These are phyloP conservation scores for Erythrolamprus reginae DNA, from an alignment of 2,113 vertebrate genomes.

Conservation along the genomic window DNA sequence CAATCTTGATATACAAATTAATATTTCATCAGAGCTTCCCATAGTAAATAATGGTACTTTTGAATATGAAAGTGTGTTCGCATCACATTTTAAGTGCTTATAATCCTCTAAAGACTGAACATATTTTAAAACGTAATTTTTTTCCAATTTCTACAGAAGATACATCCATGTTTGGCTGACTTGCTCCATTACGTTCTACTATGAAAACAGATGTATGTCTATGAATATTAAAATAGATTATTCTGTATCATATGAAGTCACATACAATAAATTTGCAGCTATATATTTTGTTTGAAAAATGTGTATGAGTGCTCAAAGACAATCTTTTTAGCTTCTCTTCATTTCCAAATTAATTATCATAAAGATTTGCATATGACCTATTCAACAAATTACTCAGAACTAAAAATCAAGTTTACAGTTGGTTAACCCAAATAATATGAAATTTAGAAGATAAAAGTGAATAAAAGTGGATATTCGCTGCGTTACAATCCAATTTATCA, in stretches of 20 bases:
- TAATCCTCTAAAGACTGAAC: background rate
- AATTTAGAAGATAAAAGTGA: background rate
- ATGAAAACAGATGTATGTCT: slow-evolving; percentile 26
- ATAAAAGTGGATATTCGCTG: background rate
- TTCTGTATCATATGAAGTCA: slow-evolving; percentile 43
- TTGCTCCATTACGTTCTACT: background rate
- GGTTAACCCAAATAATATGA: background rate
- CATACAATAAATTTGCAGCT: slow-evolving; percentile 61
- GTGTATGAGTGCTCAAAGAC: background rate
- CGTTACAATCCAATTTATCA: background rate
- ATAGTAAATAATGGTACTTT: background rate
- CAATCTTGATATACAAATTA: background rate
- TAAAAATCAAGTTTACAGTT: background rate
- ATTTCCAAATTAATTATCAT: background rate
- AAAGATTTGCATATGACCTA: background rate
- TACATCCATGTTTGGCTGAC: slow-evolving; percentile 26
- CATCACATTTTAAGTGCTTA: background rate
- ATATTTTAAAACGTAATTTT: slow-evolving; percentile 3
- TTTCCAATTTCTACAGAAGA: slow-evolving; percentile 52
- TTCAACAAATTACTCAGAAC: background rate
- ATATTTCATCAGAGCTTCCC: background rate
- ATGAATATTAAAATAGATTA: slow-evolving; percentile 12
- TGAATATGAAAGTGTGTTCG: background rate
- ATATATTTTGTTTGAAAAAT: slow-evolving; percentile 16
- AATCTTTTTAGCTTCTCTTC: background rate